Conservation (phyloP, 2,797 vertebrate genomes). For the Crocidura indochinensis region DNA sequence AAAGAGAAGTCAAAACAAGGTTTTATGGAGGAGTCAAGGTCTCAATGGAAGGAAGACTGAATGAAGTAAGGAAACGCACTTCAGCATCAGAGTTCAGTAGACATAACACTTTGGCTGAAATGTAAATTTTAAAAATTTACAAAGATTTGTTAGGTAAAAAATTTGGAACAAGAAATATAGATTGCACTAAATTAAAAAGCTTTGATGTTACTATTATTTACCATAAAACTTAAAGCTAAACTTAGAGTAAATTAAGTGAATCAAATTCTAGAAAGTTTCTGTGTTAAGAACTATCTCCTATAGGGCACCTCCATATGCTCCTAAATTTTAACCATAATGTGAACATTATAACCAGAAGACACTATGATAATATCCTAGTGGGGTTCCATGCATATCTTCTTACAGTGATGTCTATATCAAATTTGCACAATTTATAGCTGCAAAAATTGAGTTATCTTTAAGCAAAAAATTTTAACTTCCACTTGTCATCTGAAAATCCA, state of each 20-base stretch:
- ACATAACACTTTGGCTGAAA: background rate
- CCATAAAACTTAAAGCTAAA: conserved; percentile 51
- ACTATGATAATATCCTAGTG: conserved; percentile 41
- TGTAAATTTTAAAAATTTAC: conserved; percentile 8
- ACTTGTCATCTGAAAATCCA: conserved; percentile 66
- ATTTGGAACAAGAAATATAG: conserved; percentile 12
- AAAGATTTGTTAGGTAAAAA: background rate
- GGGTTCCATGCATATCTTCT: conserved; percentile 56
- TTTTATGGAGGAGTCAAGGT: conserved; percentile 10
- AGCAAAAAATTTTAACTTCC: conserved; percentile 49
- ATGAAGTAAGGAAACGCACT: background rate
- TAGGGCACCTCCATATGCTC: conserved; percentile 36
- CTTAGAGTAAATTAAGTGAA: conserved; percentile 67
- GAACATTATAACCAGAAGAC: conserved; percentile 57
- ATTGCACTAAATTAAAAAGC: background rate
- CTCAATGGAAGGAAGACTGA: background rate
- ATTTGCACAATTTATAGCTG: conserved; percentile 69
- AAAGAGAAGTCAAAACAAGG: background rate
- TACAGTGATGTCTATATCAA: conserved; percentile 62
- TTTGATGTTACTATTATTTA: conserved; percentile 51
- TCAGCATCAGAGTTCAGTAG: background rate
- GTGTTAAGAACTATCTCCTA: background rate
- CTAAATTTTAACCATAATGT: conserved; percentile 73
- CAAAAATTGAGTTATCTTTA: conserved; percentile 71
- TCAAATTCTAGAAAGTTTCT: conserved; percentile 66